A percentile compares a stretch with the other conserved stretches of the same genome.
These are phyloP conservation scores for Yasuhikotakia modesta DNA, from an alignment of 2,797 vertebrate species.

Conservation along the genomic window DNA sequence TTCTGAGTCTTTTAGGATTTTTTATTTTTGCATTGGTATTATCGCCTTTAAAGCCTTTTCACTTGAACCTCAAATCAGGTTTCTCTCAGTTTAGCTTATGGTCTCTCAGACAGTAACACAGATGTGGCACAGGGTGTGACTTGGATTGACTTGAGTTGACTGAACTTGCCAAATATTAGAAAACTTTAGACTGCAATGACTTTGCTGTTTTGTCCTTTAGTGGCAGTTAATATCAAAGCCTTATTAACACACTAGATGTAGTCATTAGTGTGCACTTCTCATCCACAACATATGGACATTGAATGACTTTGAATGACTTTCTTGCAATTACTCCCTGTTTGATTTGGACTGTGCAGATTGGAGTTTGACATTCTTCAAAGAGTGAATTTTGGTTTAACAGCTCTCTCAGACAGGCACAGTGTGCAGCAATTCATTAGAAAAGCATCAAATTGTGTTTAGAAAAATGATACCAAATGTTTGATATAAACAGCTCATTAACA, in stretches of 20 bases:
- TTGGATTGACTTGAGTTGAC: background rate
- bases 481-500: background rate
- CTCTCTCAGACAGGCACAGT: background rate
- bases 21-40: background rate
- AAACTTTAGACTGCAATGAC: slow-evolving; percentile 1
- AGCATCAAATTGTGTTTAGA: background rate
- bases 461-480: background rate
- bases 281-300: slow-evolving; percentile 10
- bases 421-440: slow-evolving; percentile 7
- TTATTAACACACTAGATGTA: slow-evolving; percentile 20
- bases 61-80: background rate
- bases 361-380: slow-evolving; percentile 10
- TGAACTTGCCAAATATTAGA: slow-evolving; percentile 14
- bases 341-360: slow-evolving; percentile 17
- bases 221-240: slow-evolving; percentile 22
- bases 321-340: slow-evolving; percentile 3
- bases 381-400: background rate
- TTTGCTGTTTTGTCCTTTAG: slow-evolving; percentile 19
- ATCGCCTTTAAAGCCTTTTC: background rate
- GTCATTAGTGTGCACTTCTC: slow-evolving; percentile 36
- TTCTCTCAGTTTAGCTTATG: background rate
- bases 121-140: background rate
- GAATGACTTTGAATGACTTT: slow-evolving; percentile 4
- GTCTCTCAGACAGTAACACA: background rate
- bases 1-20: background rate